A percentile compares a stretch with the other conserved stretches of the same genome.
phyloP scores from a whole-genome alignment of 2,113 vertebrate genomes.

The Macaca mulatta region DNA sequence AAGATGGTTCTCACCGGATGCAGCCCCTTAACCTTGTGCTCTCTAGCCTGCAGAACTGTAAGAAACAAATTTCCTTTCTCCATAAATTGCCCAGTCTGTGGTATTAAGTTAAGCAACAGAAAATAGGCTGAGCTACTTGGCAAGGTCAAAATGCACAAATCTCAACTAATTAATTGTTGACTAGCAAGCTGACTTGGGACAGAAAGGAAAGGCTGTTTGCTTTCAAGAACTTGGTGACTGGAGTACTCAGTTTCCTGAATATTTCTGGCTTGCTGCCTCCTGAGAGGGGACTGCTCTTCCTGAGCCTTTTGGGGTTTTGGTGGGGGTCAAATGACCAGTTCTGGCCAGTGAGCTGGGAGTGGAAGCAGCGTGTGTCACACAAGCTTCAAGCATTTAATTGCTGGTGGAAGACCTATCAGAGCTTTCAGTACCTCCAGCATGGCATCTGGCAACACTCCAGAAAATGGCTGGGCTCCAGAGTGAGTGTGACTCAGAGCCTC shows the following conservation, averaged over 20 bases:
- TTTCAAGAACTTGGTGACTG: background rate
- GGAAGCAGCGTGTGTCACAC: background rate
- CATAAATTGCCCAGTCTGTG: background rate
- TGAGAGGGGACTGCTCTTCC: background rate
- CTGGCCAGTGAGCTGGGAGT: background rate
- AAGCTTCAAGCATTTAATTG: background rate
- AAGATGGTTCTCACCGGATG: background rate
- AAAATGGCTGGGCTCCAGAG: background rate
- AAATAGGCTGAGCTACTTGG: background rate
- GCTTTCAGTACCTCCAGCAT: background rate
- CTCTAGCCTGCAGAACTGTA: background rate
- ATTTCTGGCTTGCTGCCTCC: background rate
- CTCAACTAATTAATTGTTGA: constrained; percentile 13
- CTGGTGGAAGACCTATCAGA: background rate
- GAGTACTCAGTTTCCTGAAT: background rate
- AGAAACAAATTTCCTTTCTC: background rate
- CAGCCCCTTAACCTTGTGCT: background rate
- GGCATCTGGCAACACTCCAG: background rate
- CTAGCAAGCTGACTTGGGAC: background rate
- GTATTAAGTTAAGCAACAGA: background rate
- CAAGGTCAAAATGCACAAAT: constrained; percentile 29
- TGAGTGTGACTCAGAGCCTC: background rate
- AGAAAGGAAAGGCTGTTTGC: background rate
- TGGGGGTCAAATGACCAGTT: background rate
- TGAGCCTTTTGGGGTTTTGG: background rate